Evolutionary conservation across 2,113 vertebrate genomes (phyloP), one percentile per base, ranked within the genome.

Genomic region (Oryzias melastigma): DNA sequence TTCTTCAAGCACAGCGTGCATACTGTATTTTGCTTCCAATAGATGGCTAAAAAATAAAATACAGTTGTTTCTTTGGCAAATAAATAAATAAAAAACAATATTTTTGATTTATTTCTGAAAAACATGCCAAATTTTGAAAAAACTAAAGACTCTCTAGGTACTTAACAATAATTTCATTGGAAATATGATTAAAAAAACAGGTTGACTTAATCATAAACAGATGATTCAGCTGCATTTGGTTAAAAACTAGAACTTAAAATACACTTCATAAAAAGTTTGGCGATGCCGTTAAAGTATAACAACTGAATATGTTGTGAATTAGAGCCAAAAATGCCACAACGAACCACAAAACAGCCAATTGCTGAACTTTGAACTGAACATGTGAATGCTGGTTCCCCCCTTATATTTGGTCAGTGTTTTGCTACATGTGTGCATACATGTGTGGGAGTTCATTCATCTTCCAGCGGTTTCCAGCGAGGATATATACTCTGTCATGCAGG

Each of bases 11-110:
- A 75, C 73, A 71, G 53, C 80, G 43, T 75, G 73, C 71, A 66
- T 64, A 82, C 69, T 70, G 55, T 46, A 71, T 79, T 78, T 81
- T 80, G 71, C 87, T 83, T 79, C 73, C 58, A 79, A 77, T 70
- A 51, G 67, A 68, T 80, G 75, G 87, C 86, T 81, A 84, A 83
- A 71, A 87, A 84, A 87, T 81, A 83, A 82, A 87, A 85, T 68
- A 70, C 69, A 65, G 64, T 63, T n/a, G 6, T 4, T 18, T 71
- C 62, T 81, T 65, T 79, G 81, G 84, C 81, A 73, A 61, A 65
- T 61, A 24, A 65, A 65, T 20, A 66, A 58, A 44, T 48, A 57
- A 63, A 65, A 67, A 46, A 70, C 62, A 72, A 76, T 60, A 62
- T 72, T 80, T 77, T 71, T 76, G 63, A 71, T 81, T 82, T 66